Evolutionary conservation across 2,888 invertebrate species (phyloP), one percentile per base, ranked within the genome.

Genomic region (Diarsia mendica): DNA sequence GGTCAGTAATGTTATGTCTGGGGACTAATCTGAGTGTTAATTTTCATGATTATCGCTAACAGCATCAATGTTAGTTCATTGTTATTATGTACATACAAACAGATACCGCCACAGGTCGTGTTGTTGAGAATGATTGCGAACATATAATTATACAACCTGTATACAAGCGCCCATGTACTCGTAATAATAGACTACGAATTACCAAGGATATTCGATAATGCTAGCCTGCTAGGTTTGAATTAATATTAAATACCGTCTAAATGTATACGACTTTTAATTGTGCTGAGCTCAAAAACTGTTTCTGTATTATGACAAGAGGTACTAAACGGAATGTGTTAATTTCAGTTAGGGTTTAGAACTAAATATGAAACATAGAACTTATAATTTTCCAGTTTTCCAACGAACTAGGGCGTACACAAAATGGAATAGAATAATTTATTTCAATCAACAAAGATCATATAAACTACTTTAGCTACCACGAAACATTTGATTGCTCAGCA

Each of bases 1-100:
- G 46, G 60, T 49, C 60, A 48, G 67, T 71, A 65, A 33, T 83
- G 51, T 63, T 6, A 76, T 39, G 79, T 28, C 79, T 68, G 28
- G 83, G 48, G 67, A 49, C 48, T 65, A 46, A 80, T 63, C 55
- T 10, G 23, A 60, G n/a, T 61, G 51, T 49, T 60, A n/a, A 67
- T 83, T 28, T 53, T 65, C 46, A 64, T 60, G 51, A 71, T 60
- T 64, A 55, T 64, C 10, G 18, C 46, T 39, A 64, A 67, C 67
- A 73, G 44, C 58, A 18, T 74, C 23, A 23, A 55, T 71, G 18
- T 44, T 79, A 20, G 20, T 66, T 77, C 28, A 51, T 77, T 58
- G 13, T 44, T 23, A 15, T n/a, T n/a, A 49, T 23, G 3, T 28
- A 15, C 23, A 10, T 39, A 63, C 20, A 28, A 48, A 53, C 11